phyloP scores from a whole-genome alignment of 1,140 invertebrate species.

The Varroa destructor region DNA sequence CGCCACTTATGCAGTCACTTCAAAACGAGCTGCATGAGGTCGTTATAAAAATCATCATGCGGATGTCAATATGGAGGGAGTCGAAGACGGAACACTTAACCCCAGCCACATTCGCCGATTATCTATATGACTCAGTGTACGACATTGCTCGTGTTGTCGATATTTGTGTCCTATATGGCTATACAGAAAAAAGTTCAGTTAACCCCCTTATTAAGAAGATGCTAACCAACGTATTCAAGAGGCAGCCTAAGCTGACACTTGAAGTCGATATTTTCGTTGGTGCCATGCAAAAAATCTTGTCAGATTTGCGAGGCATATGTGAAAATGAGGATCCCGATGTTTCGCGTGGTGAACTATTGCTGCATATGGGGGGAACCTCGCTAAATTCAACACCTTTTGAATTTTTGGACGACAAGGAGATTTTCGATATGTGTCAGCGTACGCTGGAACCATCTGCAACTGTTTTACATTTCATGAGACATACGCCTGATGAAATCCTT shows the following conservation, averaged over 20 bases:
- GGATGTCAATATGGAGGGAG: constrained; percentile 1
- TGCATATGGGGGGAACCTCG: neutral
- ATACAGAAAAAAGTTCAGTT: neutral
- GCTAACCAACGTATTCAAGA: neutral
- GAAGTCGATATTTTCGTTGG: neutral
- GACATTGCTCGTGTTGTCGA: neutral
- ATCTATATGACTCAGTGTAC: neutral
- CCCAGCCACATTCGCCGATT: neutral
- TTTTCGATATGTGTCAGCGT: neutral
- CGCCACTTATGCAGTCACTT: neutral
- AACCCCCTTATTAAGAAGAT: neutral
- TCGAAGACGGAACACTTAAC: constrained; percentile 1
- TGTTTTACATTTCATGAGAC: neutral
- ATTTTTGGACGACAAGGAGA: neutral
- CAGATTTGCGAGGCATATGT: neutral
- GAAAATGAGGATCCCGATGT: no score
- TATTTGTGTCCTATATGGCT: constrained; percentile 13
- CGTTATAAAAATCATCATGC: neutral
- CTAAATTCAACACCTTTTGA: neutral
- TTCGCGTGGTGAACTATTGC: neutral
- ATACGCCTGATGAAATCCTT: neutral
- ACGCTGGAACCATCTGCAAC: neutral
- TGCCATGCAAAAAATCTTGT: neutral
- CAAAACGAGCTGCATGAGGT: neutral
- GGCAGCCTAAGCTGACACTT: neutral